Base-by-base conservation (phyloP, 1,140 invertebrate genomes). In the Drosophila persimilis region DNA sequence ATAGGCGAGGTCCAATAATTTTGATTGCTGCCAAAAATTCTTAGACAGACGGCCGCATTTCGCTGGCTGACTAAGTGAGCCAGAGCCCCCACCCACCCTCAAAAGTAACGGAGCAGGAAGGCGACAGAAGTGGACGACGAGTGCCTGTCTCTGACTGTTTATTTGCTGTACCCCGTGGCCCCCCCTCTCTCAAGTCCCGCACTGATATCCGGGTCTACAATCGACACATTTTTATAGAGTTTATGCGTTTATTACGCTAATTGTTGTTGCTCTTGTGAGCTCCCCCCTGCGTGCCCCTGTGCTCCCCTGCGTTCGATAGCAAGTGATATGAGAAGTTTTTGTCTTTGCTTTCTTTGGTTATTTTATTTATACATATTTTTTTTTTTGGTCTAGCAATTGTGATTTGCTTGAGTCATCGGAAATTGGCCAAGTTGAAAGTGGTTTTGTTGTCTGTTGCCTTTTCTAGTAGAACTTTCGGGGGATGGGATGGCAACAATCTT, bases 21-120 rank as follows among this genome's bases (percentile, higher is more conserved):
- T 86, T 81, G 81, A 86, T 81, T 74, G 80, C 73, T 86, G 80
- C 81, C 81, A 86, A 86, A 81, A 77, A 77, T 86, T 86, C 81
- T 58, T 77, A 77, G 81, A 80, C 80, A 67, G 45, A 53, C 76
- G 75, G 44, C 77, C 77, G 81, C 77, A 77, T 80, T 59, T 64
- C 44, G 11, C 41, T 47, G 54, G 44, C 74, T 78, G 69, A 66
- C 61, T 76, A 80, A 80, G 61, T 47, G 45, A 39, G 72, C 47
- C 45, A 44, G 51, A 48, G 67, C 26, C 35, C 31, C 11, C 22
- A 47, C 22, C 31, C 24, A 24, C 43, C 24, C 31, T 3, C 17
- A 20, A 15, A 15, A 26, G 54, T 41, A 20, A 39, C 54, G 45
- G 50, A 22, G 41, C 43, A 39, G 44, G 45, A 45, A 26, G 41